phyloP scores from a whole-genome alignment of 2,888 invertebrate genomes.

The Leptinotarsa tumamoca region DNA sequence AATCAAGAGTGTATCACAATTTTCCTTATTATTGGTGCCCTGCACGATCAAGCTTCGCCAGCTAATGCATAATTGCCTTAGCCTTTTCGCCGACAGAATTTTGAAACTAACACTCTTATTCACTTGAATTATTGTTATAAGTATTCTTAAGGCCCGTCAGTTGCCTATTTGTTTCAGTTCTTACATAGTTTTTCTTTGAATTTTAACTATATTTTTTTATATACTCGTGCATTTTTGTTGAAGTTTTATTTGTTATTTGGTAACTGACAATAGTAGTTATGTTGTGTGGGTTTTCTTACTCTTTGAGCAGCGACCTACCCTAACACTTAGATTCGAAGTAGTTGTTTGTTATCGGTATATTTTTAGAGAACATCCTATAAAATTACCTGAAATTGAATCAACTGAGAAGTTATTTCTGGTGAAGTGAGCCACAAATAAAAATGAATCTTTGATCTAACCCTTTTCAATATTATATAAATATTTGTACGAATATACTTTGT shows the following conservation, averaged over 20 bases:
- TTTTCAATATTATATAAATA: conserved; percentile 51
- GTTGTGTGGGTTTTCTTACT: conserved; percentile 57
- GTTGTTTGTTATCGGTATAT: conserved; percentile 67
- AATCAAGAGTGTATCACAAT: conserved; percentile 10
- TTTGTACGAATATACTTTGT: conserved; percentile 58
- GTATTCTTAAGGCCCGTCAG: conserved; percentile 60
- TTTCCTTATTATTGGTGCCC: background rate
- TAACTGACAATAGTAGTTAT: conserved; percentile 57
- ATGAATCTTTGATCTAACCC: conserved; percentile 56
- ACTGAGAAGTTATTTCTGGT: conserved; percentile 62
- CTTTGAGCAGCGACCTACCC: conserved; percentile 57
- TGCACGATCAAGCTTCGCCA: conserved; percentile 53
- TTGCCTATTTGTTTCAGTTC: conserved; percentile 53
- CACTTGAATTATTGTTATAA: conserved; percentile 57
- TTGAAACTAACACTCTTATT: conserved; percentile 58
- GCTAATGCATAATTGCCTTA: conserved; percentile 59
- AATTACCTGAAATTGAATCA: conserved; percentile 62
- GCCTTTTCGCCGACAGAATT: conserved; percentile 61
- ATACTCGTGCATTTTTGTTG: conserved; percentile 62
- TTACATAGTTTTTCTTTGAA: conserved; percentile 38
- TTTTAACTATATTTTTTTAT: conserved; percentile 59
- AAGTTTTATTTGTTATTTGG: conserved; percentile 58
- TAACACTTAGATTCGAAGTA: conserved; percentile 58
- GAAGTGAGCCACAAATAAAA: conserved; percentile 57
- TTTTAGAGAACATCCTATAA: conserved; percentile 63